Conservation (phyloP, 2,113 vertebrate genomes). For the Pseudorasbora parva region DNA sequence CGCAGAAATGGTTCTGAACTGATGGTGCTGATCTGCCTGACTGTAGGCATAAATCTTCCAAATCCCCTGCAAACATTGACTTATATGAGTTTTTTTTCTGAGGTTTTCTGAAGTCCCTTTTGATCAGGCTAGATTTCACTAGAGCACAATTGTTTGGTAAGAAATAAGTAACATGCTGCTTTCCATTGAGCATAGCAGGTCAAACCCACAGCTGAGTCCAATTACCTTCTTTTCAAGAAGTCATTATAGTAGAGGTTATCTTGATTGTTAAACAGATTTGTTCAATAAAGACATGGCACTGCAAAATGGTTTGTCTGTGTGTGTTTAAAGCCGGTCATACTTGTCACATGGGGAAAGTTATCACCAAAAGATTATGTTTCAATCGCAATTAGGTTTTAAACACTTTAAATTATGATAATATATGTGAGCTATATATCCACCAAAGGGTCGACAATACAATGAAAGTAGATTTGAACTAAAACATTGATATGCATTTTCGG, state of each 20-base stretch:
- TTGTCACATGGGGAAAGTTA: not conserved
- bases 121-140: conserved; percentile 4
- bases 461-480: not conserved
- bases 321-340: not conserved
- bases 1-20: conserved; percentile 13
- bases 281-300: conserved; percentile 24
- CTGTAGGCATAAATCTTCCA: conserved; percentile 17
- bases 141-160: conserved; percentile 12
- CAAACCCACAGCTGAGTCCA: conserved; percentile 18
- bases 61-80: not conserved
- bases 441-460: not conserved
- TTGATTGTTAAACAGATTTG: conserved; percentile 11
- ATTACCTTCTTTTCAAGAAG: not conserved
- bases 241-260: conserved; percentile 2
- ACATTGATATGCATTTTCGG: not conserved
- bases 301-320: not conserved
- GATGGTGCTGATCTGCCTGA: conserved; percentile 11
- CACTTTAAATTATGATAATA: not conserved
- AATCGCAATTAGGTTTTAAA: not conserved
- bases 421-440: not conserved
- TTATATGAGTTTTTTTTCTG: conserved; percentile 26
- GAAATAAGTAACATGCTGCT: conserved; percentile 7
- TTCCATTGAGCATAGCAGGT: conserved; percentile 15
- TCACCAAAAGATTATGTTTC: not conserved
- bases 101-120: conserved; percentile 14